These are phyloP conservation scores for Telenomus remus DNA, from an alignment of 1,140 invertebrate genomes.

Conservation along the genomic window DNA sequence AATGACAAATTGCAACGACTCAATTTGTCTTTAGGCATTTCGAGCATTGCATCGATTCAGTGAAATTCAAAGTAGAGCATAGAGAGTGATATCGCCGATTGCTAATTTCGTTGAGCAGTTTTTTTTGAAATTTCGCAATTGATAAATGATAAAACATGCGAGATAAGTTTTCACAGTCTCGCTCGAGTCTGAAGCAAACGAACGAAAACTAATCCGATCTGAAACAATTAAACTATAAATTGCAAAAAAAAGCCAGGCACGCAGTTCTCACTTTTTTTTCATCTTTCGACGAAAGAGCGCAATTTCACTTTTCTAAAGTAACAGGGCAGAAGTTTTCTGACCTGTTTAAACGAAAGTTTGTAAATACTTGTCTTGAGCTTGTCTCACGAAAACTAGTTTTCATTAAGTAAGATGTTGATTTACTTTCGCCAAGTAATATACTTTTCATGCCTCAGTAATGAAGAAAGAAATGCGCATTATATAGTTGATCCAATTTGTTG, in stretches of 20 bases:
- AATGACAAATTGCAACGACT: too few species aligned
- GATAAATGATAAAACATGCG: too few species aligned
- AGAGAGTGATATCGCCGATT: too few species aligned
- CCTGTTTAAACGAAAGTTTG: slow-evolving; percentile 52
- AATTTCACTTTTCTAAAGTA: slow-evolving; percentile 46
- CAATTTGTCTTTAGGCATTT: too few species aligned
- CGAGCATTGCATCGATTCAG: too few species aligned
- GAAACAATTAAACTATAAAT: neutral
- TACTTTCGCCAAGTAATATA: slow-evolving; percentile 58
- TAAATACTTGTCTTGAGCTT: slow-evolving; percentile 44
- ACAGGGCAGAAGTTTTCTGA: slow-evolving; percentile 47
- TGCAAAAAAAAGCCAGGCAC: neutral
- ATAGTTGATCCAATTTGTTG: slow-evolving; percentile 39
- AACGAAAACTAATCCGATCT: too few species aligned
- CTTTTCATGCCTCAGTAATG: slow-evolving; percentile 58
- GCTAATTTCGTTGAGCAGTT: too few species aligned
- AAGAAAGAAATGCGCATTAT: slow-evolving; percentile 55
- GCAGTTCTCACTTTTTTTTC: neutral
- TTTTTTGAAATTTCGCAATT: too few species aligned
- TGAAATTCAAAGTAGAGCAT: too few species aligned
- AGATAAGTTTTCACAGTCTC: too few species aligned
- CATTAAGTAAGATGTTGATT: slow-evolving; percentile 57
- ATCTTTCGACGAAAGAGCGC: slow-evolving; percentile 26
- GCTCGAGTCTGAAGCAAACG: too few species aligned
- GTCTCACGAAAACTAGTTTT: slow-evolving; percentile 57